A percentile compares a stretch with the other conserved stretches of the same genome.
Evolutionary conservation across 2,797 vertebrate genomes (phyloP).

Genomic region (Rhabdomys pumilio): DNA sequence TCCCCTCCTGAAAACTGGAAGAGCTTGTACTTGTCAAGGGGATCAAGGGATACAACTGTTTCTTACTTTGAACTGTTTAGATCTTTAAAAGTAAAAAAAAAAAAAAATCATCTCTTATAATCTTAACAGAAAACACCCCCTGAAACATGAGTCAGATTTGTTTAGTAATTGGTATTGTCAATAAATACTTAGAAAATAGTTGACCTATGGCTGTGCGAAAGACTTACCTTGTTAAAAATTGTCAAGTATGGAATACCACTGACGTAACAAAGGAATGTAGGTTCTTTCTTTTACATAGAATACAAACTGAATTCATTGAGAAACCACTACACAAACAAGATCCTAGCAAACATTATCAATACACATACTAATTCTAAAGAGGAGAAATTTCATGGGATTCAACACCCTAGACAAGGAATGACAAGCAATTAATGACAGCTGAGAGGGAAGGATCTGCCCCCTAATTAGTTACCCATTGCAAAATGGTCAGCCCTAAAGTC

Average conservation of each 20-base stretch:
- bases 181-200: slow-evolving; percentile 63
- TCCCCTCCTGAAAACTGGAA: neutral
- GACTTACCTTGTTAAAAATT: slow-evolving; percentile 54
- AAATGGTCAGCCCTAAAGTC: neutral
- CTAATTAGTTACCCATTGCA: neutral
- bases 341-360: neutral
- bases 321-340: slow-evolving; percentile 60
- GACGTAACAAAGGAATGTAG: slow-evolving; percentile 55
- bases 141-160: slow-evolving; percentile 71
- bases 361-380: neutral
- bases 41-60: slow-evolving; percentile 7
- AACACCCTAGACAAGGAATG: neutral
- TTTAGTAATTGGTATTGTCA: slow-evolving; percentile 66
- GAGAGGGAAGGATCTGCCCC: neutral
- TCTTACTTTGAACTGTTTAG: slow-evolving; percentile 21
- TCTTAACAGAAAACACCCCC: slow-evolving; percentile 37
- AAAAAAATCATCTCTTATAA: neutral
- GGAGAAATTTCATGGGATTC: neutral
- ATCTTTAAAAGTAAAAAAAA: neutral
- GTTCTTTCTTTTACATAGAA: slow-evolving; percentile 24
- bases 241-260: slow-evolving; percentile 26
- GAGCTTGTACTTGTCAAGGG: neutral
- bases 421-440: neutral
- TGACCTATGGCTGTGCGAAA: slow-evolving; percentile 40
- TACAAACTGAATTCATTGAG: slow-evolving; percentile 62